Conservation (phyloP, 2,888 invertebrate genomes). For the Cheilosia scutellata region DNA sequence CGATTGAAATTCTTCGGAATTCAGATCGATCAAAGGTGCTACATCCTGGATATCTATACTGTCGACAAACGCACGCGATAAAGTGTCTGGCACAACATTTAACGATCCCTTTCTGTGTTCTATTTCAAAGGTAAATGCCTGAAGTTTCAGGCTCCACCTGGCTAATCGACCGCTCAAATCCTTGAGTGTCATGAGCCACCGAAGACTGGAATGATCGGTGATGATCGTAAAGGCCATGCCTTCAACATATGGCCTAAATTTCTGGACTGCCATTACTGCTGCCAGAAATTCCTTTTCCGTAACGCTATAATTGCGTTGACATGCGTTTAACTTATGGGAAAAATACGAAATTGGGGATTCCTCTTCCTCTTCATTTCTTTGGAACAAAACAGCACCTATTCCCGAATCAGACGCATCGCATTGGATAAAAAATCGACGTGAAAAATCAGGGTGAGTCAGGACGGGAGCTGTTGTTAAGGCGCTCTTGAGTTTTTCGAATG, state of each 20-base stretch:
- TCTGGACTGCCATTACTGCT: background rate
- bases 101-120: constrained; percentile 77
- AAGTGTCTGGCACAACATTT: background rate
- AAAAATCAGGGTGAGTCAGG: constrained; percentile 53
- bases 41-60: constrained; percentile 1
- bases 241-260: background rate
- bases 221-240: background rate
- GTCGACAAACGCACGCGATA: background rate
- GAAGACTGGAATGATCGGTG: background rate
- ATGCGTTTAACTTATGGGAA: background rate
- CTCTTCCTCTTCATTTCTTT: background rate
- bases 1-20: constrained; percentile 10
- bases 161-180: background rate
- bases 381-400: background rate
- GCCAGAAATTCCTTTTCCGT: background rate
- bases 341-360: background rate
- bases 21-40: constrained; percentile 3
- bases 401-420: constrained; percentile 49
- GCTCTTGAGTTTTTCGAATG: constrained; percentile 53
- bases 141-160: background rate
- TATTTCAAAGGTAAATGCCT: constrained; percentile 30
- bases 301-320: background rate
- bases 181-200: background rate
- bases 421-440: constrained; percentile 7
- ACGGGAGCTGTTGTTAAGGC: constrained; percentile 24